Evolutionary conservation across 2,888 invertebrate species (phyloP), one percentile per base, ranked within the genome.

Genomic region (Cheilosia soror): DNA sequence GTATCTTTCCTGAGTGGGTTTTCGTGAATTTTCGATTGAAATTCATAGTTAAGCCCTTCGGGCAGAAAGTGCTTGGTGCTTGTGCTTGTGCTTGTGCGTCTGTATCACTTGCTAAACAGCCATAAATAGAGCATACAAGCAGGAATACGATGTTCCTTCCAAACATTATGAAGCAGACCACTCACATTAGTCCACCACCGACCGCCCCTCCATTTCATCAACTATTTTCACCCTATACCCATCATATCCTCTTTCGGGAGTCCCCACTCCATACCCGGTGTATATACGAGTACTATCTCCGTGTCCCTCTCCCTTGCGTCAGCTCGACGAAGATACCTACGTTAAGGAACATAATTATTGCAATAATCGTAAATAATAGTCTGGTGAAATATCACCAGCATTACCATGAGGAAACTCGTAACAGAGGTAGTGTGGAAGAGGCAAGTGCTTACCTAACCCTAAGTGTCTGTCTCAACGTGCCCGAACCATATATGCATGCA

Each of bases 351-450:
- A 87, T 87, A 87, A 87, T 87, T 87, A 87, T 87, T 80, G 86
- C 87, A 87, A 87, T 87, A 87, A 87, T 87, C 87, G 87, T 87
- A 87, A 87, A 87, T 87, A 87, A 87, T 87, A 84, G 86, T 78
- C 80, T 63, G 62, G 75, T 79, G 75, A 78, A 87, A 87, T 86
- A 87, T 81, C 81, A 79, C 79, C 72, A 71, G 63, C 75, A 71
- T 82, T 77, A 87, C 78, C 51, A 68, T 42, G 51, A 33, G 57
- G 69, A 63, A 53, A 58, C 58, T 66, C 53, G 7, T 25, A 11
- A 27, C 29, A 37, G 31, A 47, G 44, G 40, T 62, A 31, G 63
- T 11, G 37, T n/a, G n/a, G 62, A 44, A 60, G 44, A 47, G 58
- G 66, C 76, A 83, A 83, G 62, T 68, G 60, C 72, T 85, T 77